Evolutionary conservation across 1,140 invertebrate genomes (phyloP).

Genomic region (Neelides sp.): DNA sequence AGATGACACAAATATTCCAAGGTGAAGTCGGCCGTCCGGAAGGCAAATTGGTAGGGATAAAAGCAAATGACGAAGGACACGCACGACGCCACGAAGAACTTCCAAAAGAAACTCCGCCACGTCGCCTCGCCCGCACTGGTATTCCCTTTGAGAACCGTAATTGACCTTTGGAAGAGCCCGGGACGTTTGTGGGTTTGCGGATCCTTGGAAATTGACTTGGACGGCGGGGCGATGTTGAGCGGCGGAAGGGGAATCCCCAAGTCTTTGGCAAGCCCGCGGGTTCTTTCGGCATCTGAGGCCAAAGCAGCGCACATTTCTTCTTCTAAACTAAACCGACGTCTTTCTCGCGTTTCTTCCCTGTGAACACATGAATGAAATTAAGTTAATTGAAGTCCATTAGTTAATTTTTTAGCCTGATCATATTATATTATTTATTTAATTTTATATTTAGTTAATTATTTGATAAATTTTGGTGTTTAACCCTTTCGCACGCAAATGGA

Average conservation of each 20-base stretch:
- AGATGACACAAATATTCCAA: no score
- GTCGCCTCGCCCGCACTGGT: not conserved
- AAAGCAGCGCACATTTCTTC: conserved; percentile 13
- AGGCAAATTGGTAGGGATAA: conserved; percentile 21
- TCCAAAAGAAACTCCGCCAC: not conserved
- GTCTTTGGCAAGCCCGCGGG: conserved; percentile 17
- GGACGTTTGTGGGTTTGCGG: not conserved
- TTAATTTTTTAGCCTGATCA: no score
- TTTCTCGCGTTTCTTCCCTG: conserved; percentile 6
- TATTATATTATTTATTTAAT: no score
- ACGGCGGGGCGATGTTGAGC: conserved; percentile 13
- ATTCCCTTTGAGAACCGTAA: no score
- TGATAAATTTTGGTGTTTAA: no score
- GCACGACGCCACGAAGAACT: conserved; percentile 9
- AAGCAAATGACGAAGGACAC: conserved; percentile 8
- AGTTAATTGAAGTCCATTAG: no score
- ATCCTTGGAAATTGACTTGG: no score
- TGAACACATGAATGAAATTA: no score
- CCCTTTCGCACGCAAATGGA: no score
- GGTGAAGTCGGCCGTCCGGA: not conserved
- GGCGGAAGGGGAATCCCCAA: conserved; percentile 17
- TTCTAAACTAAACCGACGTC: conserved; percentile 9
- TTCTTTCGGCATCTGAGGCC: conserved; percentile 16
- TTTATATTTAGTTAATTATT: no score
- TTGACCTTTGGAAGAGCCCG: not conserved